Evolutionary conservation across 2,113 vertebrate species (phyloP).

Genomic region (Nerophis ophidion): DNA sequence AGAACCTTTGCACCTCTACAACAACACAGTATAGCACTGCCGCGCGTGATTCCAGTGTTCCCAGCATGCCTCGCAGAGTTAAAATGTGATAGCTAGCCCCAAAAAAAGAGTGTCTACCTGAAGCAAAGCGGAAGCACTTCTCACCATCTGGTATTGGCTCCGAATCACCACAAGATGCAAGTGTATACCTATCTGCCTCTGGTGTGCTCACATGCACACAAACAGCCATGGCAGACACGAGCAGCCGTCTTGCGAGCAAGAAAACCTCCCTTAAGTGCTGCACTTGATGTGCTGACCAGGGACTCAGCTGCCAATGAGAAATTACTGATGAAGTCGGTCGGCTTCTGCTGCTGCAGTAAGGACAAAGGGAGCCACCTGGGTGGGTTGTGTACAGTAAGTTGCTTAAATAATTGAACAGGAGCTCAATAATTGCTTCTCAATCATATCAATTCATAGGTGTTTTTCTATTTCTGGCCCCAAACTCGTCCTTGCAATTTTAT

Average conservation of each 20-base stretch:
- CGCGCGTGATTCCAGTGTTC: background rate
- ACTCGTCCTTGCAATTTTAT: too few relatives aligned
- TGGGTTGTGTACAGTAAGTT: constrained; percentile 9
- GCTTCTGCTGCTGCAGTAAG: constrained; percentile 7
- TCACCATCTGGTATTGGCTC: too few relatives aligned
- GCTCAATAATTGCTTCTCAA: too few relatives aligned
- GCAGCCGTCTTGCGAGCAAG: constrained; percentile 43
- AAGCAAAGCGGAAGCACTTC: too few relatives aligned
- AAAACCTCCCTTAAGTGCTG: constrained; percentile 45
- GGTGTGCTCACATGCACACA: constrained; percentile 7
- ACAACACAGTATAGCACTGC: constrained; percentile 7
- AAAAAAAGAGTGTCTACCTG: too few relatives aligned
- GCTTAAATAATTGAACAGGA: background rate
- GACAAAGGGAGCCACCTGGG: constrained; percentile 20
- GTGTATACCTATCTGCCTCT: constrained; percentile 2
- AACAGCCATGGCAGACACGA: constrained; percentile 35
- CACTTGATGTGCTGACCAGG: constrained; percentile 36
- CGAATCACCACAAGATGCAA: too few relatives aligned
- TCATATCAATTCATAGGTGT: too few relatives aligned
- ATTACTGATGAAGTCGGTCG: constrained; percentile 39
- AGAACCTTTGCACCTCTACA: background rate
- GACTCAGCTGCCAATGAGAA: constrained; percentile 33
- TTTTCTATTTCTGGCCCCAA: too few relatives aligned
- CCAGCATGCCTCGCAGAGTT: background rate
- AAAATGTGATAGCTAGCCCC: too few relatives aligned